Conservation (phyloP, 2,113 vertebrate species). For the Dasypus novemcinctus region DNA sequence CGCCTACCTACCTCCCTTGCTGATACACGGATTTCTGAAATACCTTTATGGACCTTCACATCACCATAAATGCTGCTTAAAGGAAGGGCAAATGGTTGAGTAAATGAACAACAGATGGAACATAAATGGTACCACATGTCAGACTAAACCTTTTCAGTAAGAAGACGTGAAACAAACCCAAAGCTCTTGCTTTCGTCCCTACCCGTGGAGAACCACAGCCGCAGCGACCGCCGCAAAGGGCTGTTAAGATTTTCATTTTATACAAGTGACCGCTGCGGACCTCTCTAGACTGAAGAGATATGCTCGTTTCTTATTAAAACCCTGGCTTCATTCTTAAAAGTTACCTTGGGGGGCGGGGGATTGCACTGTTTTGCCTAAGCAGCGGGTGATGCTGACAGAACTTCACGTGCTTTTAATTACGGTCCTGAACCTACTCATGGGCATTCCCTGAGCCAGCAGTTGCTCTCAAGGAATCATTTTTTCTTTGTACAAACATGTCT, state of each 20-base stretch:
- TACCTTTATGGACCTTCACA: slow-evolving; percentile 57
- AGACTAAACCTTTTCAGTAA: slow-evolving; percentile 46
- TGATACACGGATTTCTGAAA: slow-evolving; percentile 69
- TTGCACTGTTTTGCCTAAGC: slow-evolving; percentile 71
- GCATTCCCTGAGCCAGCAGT: slow-evolving; percentile 56
- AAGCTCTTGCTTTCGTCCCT: slow-evolving; percentile 24
- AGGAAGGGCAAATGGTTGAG: slow-evolving; percentile 64
- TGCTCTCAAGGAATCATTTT: slow-evolving; percentile 70
- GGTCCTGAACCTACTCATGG: slow-evolving; percentile 37
- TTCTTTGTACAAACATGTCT: slow-evolving; percentile 67
- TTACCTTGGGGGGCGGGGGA: slow-evolving; percentile 48
- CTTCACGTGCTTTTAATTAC: slow-evolving; percentile 78
- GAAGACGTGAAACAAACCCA: background rate
- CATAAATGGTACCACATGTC: slow-evolving; percentile 69
- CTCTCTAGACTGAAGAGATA: slow-evolving; percentile 29
- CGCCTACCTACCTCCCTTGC: slow-evolving; percentile 41
- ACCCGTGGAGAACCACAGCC: background rate
- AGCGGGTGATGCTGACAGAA: slow-evolving; percentile 54
- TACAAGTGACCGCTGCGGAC: background rate
- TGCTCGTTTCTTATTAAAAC: slow-evolving; percentile 58
- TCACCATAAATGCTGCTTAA: slow-evolving; percentile 58
- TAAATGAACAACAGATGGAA: slow-evolving; percentile 74
- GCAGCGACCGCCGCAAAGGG: background rate
- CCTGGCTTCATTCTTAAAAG: slow-evolving; percentile 54
- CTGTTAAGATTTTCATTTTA: background rate